phyloP scores from a whole-genome alignment of 1,140 invertebrate genomes.

The Schlechtendalia chinensis region DNA sequence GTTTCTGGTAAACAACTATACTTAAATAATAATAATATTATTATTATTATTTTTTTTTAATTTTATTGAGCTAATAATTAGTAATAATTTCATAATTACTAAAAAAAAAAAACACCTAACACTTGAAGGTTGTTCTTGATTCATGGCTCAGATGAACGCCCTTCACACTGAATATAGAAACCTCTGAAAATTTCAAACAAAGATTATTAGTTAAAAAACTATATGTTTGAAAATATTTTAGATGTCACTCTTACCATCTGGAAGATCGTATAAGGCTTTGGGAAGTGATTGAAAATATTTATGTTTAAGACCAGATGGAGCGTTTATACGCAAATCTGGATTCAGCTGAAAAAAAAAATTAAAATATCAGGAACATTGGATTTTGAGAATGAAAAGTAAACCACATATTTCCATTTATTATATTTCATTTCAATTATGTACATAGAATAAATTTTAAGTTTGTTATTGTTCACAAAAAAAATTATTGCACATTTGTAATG shows the following conservation, averaged over 20 bases:
- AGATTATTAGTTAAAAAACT: conserved; percentile 4
- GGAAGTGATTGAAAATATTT: conserved; percentile 88
- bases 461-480: too few species aligned
- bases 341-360: conserved; percentile 67
- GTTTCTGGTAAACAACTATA: conserved; percentile 50
- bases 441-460: too few species aligned
- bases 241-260: conserved; percentile 71
- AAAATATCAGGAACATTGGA: too few species aligned
- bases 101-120: conserved; percentile 26
- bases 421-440: too few species aligned
- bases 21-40: conserved; percentile 33
- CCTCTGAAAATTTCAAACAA: conserved; percentile 67
- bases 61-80: conserved; percentile 47
- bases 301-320: conserved; percentile 83
- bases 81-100: conserved; percentile 36
- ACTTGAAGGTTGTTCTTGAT: conserved; percentile 51
- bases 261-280: conserved; percentile 82
- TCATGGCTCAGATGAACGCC: conserved; percentile 76
- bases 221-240: background rate
- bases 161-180: conserved; percentile 89
- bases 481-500: too few species aligned
- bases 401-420: too few species aligned
- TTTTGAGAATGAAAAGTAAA: too few species aligned
- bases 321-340: conserved; percentile 81
- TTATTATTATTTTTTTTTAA: background rate